Evolutionary conservation across 2,888 invertebrate species (phyloP), one percentile per base, ranked within the genome.

Genomic region (Galerucella nymphaeae): DNA sequence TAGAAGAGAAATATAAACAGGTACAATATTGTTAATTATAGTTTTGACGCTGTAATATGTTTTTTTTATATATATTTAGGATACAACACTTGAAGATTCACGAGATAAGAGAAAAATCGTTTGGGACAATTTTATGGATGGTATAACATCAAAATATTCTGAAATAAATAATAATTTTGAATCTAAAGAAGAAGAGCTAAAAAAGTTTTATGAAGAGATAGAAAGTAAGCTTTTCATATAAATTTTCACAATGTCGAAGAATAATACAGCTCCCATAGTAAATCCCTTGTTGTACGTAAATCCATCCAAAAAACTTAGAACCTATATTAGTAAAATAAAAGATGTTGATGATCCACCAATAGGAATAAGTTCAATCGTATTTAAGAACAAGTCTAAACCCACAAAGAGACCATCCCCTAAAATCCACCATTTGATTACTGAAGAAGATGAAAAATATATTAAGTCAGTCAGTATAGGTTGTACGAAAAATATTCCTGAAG

Each of bases 111-210:
- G 93, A 48, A 89, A 89, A 82, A 81, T 84, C 68, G 91, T 93
- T 85, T 94, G 93, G 92, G 89, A 92, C 81, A 89, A 89, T 77
- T 94, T 95, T 83, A 91, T 94, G 86, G 92, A 92, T 89, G 92
- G 93, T 86, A 92, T 95, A 87, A 92, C 92, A 82, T 90, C 91
- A 78, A 93, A 92, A 82, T 94, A 93, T 85, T 88, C 90, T 78
- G 90, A 92, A 84, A 92, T 95, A 78, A 94, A 95, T 82, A 90
- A 91, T 84, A 91, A 92, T 55, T 94, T 94, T 87, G 91, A 92
- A 83, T 91, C 92, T 82, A 94, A 94, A 86, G 93, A 95, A 87
- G 91, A 91, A 82, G 93, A 94, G 86, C 87, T 95, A 6, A 87
- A 90, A 77, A 91, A 93, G 77, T 90, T 93, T 80, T 96, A 95